These are phyloP conservation scores for Lepidurus couesii DNA, from an alignment of 1,140 invertebrate genomes.

Conservation along the genomic window DNA sequence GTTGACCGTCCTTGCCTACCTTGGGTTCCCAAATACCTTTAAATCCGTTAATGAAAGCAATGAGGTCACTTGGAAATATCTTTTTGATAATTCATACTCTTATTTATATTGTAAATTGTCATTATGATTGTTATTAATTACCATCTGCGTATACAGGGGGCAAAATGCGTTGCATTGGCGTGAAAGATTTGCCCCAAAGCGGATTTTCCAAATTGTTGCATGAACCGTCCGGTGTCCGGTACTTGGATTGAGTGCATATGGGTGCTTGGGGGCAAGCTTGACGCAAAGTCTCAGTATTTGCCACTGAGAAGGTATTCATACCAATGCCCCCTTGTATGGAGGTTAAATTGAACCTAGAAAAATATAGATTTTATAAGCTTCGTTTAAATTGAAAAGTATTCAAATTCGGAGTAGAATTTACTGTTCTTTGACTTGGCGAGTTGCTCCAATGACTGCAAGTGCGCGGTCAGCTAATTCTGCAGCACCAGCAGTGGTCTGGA, in stretches of 20 bases:
- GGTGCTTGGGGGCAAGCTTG: constrained; percentile 8
- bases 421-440: constrained; percentile 27
- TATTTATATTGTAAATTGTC: background rate
- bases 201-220: constrained; percentile 75
- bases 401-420: constrained; percentile 45
- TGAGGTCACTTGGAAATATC: too few species aligned
- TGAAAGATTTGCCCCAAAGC: constrained; percentile 65
- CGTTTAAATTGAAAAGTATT: background rate
- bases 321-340: constrained; percentile 10
- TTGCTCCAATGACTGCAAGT: constrained; percentile 32
- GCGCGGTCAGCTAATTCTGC: constrained; percentile 29
- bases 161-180: constrained; percentile 69
- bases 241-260: constrained; percentile 44
- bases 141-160: constrained; percentile 75
- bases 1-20: constrained; percentile 46
- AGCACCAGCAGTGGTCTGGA: constrained; percentile 27
- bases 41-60: background rate
- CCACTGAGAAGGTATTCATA: background rate
- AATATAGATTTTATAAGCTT: background rate
- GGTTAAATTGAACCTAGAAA: constrained; percentile 9
- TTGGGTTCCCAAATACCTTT: constrained; percentile 63
- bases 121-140: constrained; percentile 45
- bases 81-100: too few species aligned
- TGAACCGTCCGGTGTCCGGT: constrained; percentile 71
- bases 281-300: background rate